Conservation (phyloP, 2,113 vertebrate genomes). For the Amia ocellicauda region DNA sequence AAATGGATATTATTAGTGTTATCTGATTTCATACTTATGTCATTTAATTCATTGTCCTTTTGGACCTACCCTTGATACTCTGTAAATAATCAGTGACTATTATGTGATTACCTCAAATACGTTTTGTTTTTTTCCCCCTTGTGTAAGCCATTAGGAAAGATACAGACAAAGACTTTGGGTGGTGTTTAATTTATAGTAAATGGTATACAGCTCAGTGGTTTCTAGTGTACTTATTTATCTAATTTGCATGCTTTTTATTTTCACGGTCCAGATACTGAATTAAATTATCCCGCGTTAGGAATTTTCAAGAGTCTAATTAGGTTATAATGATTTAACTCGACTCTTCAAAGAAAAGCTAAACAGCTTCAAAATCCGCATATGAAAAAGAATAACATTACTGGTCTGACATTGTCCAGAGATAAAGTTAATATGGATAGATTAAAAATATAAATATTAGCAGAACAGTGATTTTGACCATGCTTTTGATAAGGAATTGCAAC, state of each 20-base stretch:
- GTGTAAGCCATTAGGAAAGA: background rate
- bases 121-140: slow-evolving; percentile 8
- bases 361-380: background rate
- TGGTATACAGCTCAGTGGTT: slow-evolving; percentile 6
- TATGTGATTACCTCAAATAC: slow-evolving; percentile 17
- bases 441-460: no score
- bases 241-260: slow-evolving; percentile 19
- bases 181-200: slow-evolving; percentile 8
- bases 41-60: slow-evolving; percentile 23
- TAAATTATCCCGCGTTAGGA: slow-evolving; percentile 7
- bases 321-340: slow-evolving; percentile 8
- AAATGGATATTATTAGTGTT: slow-evolving; percentile 18
- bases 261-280: slow-evolving; percentile 9
- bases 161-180: background rate
- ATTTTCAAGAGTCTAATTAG: slow-evolving; percentile 10
- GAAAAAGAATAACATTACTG: background rate
- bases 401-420: background rate
- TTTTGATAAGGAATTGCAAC: background rate
- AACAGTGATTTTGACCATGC: background rate
- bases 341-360: slow-evolving; percentile 14
- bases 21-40: slow-evolving; percentile 32
- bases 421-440: background rate
- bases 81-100: slow-evolving; percentile 20
- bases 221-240: slow-evolving; percentile 7
- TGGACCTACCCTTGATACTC: slow-evolving; percentile 22